phyloP scores from a whole-genome alignment of 2,797 vertebrate genomes.

The Meda fulgida region DNA sequence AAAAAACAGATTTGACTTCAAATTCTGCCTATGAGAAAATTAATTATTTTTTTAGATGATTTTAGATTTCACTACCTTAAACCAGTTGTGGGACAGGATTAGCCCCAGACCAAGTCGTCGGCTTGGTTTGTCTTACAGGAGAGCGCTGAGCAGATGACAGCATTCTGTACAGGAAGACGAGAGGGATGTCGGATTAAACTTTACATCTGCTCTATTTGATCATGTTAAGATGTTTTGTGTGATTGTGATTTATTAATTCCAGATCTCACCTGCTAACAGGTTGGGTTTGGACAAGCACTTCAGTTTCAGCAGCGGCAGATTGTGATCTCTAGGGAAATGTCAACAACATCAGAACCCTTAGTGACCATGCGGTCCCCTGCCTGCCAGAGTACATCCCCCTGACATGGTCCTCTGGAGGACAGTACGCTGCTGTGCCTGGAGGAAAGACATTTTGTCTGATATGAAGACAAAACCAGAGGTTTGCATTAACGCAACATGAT shows the following conservation, averaged over 20 bases:
- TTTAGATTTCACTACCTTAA: not conserved
- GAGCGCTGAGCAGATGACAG: not conserved
- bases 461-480: not conserved
- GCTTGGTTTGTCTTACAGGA: not conserved
- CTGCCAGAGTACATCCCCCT: not conserved
- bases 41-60: not conserved
- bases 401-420: not conserved
- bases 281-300: not conserved
- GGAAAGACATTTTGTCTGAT: not conserved
- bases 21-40: not conserved
- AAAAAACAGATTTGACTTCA: not conserved
- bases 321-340: not conserved
- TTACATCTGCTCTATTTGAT: not conserved
- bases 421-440: not conserved
- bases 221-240: not conserved
- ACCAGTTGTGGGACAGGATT: not conserved
- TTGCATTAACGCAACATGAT: not conserved
- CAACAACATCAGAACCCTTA: not conserved
- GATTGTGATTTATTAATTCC: not conserved
- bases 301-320: not conserved
- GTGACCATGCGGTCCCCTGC: not conserved
- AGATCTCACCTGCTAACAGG: not conserved
- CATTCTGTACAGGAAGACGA: not conserved
- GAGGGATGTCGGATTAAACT: not conserved
- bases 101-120: not conserved